A percentile compares a stretch with the other conserved stretches of the same genome.
These are phyloP conservation scores for Harpagoxenus sublaevis DNA, from an alignment of 2,888 invertebrate genomes.

Conservation along the genomic window DNA sequence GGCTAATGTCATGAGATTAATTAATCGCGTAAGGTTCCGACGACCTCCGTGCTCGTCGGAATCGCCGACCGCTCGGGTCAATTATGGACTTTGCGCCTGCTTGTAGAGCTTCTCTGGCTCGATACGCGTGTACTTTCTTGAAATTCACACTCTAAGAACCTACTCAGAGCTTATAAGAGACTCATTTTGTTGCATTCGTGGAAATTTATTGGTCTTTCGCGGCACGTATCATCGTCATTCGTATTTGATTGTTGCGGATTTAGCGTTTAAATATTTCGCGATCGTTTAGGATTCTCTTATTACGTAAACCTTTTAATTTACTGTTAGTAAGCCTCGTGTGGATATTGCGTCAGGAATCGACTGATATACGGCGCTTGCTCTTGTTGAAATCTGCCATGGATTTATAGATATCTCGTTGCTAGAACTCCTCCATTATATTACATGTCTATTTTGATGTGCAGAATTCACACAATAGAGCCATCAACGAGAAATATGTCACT, in stretches of 20 bases:
- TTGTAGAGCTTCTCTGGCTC: conserved; percentile 1
- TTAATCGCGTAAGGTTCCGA: conserved; percentile 1
- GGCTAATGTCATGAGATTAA: not conserved
- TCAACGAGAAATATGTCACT: conserved; percentile 2
- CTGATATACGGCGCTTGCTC: not conserved
- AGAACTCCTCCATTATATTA: conserved; percentile 14
- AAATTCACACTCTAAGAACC: not conserved
- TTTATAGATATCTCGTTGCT: not conserved
- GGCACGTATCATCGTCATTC: not conserved
- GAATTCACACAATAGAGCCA: not conserved
- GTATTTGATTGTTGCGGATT: not conserved
- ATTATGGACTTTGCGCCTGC: conserved; percentile 18
- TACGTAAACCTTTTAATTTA: not conserved
- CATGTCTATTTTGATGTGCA: not conserved
- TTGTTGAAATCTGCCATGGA: not conserved
- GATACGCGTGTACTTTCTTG: not conserved
- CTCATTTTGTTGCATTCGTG: not conserved
- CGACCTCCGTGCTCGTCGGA: not conserved
- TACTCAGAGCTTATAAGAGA: not conserved
- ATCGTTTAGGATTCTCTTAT: not conserved
- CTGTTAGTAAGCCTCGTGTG: not conserved
- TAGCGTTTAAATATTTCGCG: not conserved
- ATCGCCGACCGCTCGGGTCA: conserved; percentile 13
- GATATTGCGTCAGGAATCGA: not conserved
- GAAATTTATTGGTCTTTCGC: not conserved